Evolutionary conservation across 2,888 invertebrate species (phyloP), one percentile per base, ranked within the genome.

Genomic region (Chaetoderma sp.): DNA sequence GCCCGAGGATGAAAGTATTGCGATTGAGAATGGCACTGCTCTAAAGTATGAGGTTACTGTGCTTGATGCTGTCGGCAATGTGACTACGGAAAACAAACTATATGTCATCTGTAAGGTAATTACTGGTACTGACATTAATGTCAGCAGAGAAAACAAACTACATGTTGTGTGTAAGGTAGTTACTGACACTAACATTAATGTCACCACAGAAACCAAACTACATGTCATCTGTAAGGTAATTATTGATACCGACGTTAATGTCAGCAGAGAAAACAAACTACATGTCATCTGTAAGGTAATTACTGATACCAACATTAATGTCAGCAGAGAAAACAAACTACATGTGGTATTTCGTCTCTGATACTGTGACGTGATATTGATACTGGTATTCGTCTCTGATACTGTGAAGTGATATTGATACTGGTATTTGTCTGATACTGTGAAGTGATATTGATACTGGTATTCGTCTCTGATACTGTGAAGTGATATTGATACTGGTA

Each of bases 181-280:
- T n/a, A n/a, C n/a, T 16, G 85, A 84, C 66, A 52, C 70, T n/a
- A 78, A 81, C 0, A 81, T 80, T 23, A 85, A 85, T 64, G 42
- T 76, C 18, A 83, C 83, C 1, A 70, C 74, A n/a, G 79, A 81
- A n/a, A 78, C 76, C n/a, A 78, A 78, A 62, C 72, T 78, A 36
- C 67, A 63, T 5, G 76, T 82, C 10, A 66, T 76, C 4, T 80
- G 80, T 60, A 80, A 79, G 78, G 84, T 83, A 71, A 61, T 63
- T 47, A 6, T 21, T 21, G 18, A 2, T 49, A 25, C 8, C 21
- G 21, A 47, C 13, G 10, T 47, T 10, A 10, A 47, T 10, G 21
- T n/a, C 10, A 47, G 10, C 10, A 47, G 21, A n/a, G 21, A 47
- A 47, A 18, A 18, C 16, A 18, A 27, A n/a, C 39, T n/a, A 27